phyloP scores from a whole-genome alignment of 2,797 vertebrate genomes.

The Stomatorhinus walkeri region DNA sequence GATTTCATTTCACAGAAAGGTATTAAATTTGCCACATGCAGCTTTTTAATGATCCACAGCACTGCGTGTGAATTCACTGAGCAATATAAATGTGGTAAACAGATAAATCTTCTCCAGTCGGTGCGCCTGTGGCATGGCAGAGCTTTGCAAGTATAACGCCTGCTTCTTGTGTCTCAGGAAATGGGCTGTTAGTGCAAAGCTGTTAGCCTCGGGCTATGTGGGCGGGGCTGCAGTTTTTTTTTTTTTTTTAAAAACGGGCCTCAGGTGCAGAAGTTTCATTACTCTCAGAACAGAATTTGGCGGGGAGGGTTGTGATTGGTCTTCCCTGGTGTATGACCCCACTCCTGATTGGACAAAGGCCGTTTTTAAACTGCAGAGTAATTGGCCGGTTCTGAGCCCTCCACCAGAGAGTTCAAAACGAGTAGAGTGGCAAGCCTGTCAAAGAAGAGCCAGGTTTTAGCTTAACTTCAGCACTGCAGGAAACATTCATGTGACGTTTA shows the following conservation, averaged over 20 bases:
- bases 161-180: neutral
- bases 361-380: neutral
- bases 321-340: neutral
- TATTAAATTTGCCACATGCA: neutral
- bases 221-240: neutral
- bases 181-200: neutral
- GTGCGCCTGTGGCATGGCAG: neutral
- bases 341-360: neutral
- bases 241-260: neutral
- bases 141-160: neutral
- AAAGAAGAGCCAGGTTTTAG: neutral
- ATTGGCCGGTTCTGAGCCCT: neutral
- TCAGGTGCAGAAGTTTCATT: constrained; percentile 10
- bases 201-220: neutral
- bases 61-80: neutral
- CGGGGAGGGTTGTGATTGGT: constrained; percentile 15
- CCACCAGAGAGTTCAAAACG: neutral
- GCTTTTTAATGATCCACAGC: neutral
- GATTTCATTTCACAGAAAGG: neutral
- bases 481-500: neutral
- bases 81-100: neutral
- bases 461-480: neutral
- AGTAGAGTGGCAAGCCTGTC: neutral
- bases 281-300: neutral
- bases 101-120: neutral